phyloP scores from a whole-genome alignment of 2,113 vertebrate species.

The Cyprinodon tularosa region DNA sequence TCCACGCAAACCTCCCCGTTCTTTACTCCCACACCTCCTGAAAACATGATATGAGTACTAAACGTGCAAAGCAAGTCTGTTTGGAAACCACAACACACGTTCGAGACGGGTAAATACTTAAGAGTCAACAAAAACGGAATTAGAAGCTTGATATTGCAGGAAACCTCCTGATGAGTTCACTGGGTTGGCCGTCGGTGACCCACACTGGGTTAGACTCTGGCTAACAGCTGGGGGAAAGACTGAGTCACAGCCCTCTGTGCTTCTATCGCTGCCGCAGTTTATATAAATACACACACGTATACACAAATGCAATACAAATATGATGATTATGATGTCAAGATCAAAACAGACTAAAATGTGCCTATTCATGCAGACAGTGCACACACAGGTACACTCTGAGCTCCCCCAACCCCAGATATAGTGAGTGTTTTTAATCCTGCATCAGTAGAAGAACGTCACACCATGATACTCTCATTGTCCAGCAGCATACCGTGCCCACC shows the following conservation, averaged over 20 bases:
- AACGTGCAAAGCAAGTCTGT: conserved; percentile 40
- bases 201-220: conserved; percentile 32
- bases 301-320: not conserved
- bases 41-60: conserved; percentile 23
- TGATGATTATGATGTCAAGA: conserved; percentile 4
- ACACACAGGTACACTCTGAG: conserved; percentile 6
- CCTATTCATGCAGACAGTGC: conserved; percentile 7
- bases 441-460: conserved; percentile 35
- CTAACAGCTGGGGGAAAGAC: conserved; percentile 69
- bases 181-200: conserved; percentile 34
- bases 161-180: conserved; percentile 53
- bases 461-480: conserved; percentile 56
- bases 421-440: conserved; percentile 29
- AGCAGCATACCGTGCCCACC: conserved; percentile 31
- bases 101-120: conserved; percentile 30
- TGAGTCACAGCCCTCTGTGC: conserved; percentile 64
- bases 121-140: conserved; percentile 64
- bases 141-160: conserved; percentile 55
- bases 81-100: conserved; percentile 33
- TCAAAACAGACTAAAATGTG: not conserved
- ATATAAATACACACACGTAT: conserved; percentile 55
- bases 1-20: conserved; percentile 21
- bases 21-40: conserved; percentile 3
- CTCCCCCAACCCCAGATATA: conserved; percentile 12
- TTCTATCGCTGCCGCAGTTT: conserved; percentile 32